Conservation (phyloP, 2,113 vertebrate genomes). For the Centrocercus urophasianus region DNA sequence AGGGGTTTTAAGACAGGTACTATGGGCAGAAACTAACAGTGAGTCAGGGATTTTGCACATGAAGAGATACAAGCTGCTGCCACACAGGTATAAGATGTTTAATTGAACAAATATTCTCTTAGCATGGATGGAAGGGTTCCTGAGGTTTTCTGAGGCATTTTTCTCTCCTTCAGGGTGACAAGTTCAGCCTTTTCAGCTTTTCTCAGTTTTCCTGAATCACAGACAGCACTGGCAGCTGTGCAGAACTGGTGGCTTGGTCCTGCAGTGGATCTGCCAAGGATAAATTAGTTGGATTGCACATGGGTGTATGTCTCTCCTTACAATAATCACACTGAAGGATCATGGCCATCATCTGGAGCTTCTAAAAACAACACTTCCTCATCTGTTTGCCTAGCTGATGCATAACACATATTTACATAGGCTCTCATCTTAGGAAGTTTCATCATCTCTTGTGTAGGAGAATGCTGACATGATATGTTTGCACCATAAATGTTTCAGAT, state of each 20-base stretch:
- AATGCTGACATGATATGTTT: conserved; percentile 68
- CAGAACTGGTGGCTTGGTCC: neutral
- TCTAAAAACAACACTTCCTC: conserved; percentile 57
- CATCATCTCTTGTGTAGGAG: conserved; percentile 69
- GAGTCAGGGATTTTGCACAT: conserved; percentile 60
- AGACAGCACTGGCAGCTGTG: neutral
- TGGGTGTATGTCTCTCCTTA: neutral
- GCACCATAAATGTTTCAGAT: conserved; percentile 52
- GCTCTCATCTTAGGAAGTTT: conserved; percentile 55
- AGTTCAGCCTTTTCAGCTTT: neutral
- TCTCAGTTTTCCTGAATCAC: conserved; percentile 15
- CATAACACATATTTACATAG: conserved; percentile 53
- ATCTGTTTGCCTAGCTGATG: conserved; percentile 54
- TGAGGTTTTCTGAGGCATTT: neutral
- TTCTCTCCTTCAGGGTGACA: neutral
- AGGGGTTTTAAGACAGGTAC: neutral
- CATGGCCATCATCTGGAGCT: conserved; percentile 44
- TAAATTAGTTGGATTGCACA: neutral
- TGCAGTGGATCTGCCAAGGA: neutral
- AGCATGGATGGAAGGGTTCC: neutral
- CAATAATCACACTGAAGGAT: conserved; percentile 17
- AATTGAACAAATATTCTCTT: conserved; percentile 52
- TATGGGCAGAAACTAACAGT: conserved; percentile 55
- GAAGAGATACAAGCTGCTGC: conserved; percentile 58
- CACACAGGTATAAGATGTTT: conserved; percentile 67